Evolutionary conservation across 1,140 invertebrate genomes (phyloP).

Genomic region (Cyphomyrmex costatus): DNA sequence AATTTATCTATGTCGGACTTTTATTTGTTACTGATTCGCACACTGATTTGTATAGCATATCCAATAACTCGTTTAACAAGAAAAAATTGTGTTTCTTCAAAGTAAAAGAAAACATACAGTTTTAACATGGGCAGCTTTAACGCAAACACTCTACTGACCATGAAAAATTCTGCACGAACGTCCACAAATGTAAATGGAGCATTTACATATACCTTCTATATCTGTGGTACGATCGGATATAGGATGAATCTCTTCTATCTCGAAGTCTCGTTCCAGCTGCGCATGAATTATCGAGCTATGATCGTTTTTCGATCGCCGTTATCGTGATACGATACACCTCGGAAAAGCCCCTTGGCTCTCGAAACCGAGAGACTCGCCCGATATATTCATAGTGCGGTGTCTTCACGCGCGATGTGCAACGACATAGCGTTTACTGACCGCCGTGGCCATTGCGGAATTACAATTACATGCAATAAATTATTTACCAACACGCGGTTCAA

Average conservation of each 20-base stretch:
- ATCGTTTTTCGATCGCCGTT: constrained; percentile 37
- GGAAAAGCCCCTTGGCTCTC: neutral
- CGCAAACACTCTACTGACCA: neutral
- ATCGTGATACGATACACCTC: neutral
- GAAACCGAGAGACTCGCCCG: neutral
- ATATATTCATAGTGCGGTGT: constrained; percentile 46
- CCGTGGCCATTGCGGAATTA: constrained; percentile 61
- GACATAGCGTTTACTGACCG: constrained; percentile 21
- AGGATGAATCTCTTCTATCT: neutral
- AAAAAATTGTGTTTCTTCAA: neutral
- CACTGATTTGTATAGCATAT: too few relatives aligned
- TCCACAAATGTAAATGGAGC: neutral
- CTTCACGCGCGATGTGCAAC: constrained; percentile 25
- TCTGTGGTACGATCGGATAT: constrained; percentile 2
- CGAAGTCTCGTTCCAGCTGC: constrained; percentile 12
- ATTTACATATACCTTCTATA: neutral
- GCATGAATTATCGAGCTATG: constrained; percentile 12
- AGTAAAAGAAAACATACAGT: neutral
- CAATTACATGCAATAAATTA: constrained; percentile 73
- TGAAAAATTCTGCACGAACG: neutral
- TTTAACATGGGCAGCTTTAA: neutral
- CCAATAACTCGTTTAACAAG: neutral
- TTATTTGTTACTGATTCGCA: neutral
- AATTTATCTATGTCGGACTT: neutral
- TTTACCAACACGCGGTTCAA: constrained; percentile 66